Evolutionary conservation across 23 tunicate species (phyloP).

Genomic region (Corella eumyota): DNA sequence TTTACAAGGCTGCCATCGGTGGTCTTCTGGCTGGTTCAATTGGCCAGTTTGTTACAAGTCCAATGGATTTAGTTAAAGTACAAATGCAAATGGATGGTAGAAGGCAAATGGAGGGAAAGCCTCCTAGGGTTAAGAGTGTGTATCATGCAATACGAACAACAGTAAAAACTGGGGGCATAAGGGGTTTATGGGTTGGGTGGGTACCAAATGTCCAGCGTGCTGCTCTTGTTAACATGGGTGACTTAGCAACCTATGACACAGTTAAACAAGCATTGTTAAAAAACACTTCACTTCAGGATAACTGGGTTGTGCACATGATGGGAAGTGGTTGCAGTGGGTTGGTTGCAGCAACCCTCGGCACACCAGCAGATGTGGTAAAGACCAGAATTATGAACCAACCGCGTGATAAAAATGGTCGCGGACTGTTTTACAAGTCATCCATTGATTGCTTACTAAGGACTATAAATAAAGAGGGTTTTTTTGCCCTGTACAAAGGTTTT

Average conservation of each 20-base stretch:
- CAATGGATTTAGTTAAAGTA: constrained; percentile 85
- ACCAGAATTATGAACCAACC: constrained; percentile 93
- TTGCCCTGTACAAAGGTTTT: constrained; percentile 77
- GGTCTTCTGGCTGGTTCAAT: constrained; percentile 68
- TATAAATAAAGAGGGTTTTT: constrained; percentile 60
- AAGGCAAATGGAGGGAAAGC: constrained; percentile 56
- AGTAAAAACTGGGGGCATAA: constrained; percentile 32
- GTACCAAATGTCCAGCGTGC: constrained; percentile 89
- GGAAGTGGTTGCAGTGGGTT: constrained; percentile 54
- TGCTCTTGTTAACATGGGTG: constrained; percentile 86
- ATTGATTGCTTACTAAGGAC: constrained; percentile 58
- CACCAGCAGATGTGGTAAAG: constrained; percentile 87
- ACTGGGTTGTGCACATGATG: constrained; percentile 56
- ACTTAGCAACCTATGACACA: constrained; percentile 73
- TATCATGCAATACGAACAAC: constrained; percentile 26
- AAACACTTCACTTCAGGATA: constrained; percentile 38
- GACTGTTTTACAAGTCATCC: constrained; percentile 51
- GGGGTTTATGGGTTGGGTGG: constrained; percentile 72
- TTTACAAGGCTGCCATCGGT: constrained; percentile 44
- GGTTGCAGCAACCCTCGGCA: constrained; percentile 71
- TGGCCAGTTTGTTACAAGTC: constrained; percentile 71
- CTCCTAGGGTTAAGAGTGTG: constrained; percentile 55
- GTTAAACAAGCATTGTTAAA: constrained; percentile 36
- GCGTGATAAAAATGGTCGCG: constrained; percentile 44
- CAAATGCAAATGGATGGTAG: constrained; percentile 93